Conservation (phyloP, 2,888 invertebrate species). For the Hydrotaea cyrtoneurina region DNA sequence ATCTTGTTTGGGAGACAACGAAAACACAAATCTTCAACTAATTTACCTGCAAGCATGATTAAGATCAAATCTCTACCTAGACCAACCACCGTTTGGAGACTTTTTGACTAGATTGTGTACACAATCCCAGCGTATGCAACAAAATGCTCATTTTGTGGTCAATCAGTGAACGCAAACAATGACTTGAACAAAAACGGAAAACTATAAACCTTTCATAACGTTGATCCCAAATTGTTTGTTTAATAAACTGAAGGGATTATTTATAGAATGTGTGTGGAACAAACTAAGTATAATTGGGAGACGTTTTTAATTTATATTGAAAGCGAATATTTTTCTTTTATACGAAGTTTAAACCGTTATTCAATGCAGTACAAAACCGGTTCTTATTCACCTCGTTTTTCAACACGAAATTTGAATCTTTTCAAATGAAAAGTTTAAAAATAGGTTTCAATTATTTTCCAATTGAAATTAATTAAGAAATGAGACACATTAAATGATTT, state of each 20-base stretch:
- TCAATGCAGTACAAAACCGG: too few relatives aligned
- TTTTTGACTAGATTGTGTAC: neutral
- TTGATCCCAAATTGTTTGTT: slow-evolving; percentile 8
- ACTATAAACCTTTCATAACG: slow-evolving; percentile 34
- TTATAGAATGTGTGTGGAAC: too few relatives aligned
- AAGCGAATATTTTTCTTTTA: too few relatives aligned
- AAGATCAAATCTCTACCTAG: slow-evolving; percentile 31
- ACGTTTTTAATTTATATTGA: too few relatives aligned
- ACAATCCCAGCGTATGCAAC: neutral
- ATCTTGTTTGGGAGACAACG: neutral
- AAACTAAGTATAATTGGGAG: too few relatives aligned
- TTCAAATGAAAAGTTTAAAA: too few relatives aligned
- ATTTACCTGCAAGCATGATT: slow-evolving; percentile 44
- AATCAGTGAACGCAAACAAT: slow-evolving; percentile 19
- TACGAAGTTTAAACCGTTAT: too few relatives aligned
- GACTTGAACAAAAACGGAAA: slow-evolving; percentile 12
- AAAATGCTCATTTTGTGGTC: slow-evolving; percentile 32
- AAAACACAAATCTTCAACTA: slow-evolving; percentile 27
- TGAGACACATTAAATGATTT: too few relatives aligned
- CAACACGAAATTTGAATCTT: too few relatives aligned
- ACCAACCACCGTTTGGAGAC: slow-evolving; percentile 36
- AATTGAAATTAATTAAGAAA: too few relatives aligned
- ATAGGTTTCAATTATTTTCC: too few relatives aligned
- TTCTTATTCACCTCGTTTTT: too few relatives aligned
- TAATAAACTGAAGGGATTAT: neutral